Evolutionary conservation across 2,888 invertebrate species (phyloP).

Genomic region (Scaptodrosophila latifasciaeformis): DNA sequence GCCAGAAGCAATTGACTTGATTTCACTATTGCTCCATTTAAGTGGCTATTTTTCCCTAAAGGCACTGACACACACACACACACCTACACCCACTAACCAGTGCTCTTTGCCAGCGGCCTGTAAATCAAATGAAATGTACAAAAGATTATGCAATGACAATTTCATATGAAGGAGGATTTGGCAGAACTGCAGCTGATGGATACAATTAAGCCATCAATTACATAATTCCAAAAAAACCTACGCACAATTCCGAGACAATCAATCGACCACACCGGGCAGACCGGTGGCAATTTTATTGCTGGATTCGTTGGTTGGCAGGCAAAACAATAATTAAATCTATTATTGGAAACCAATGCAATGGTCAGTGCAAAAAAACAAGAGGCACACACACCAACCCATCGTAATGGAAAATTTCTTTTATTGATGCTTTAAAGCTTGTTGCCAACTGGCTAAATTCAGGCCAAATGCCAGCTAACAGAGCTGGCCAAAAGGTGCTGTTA

Average conservation of each 20-base stretch:
- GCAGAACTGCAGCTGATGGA: no score
- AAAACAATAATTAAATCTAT: slow-evolving; percentile 24
- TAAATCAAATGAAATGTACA: no score
- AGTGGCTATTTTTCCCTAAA: no score
- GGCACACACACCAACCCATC: background rate
- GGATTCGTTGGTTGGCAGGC: background rate
- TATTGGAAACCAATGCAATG: slow-evolving; percentile 13
- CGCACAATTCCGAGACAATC: no score
- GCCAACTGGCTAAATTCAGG: slow-evolving; percentile 33
- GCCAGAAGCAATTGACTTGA: slow-evolving; percentile 34
- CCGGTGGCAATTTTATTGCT: no score
- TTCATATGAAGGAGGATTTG: no score
- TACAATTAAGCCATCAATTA: background rate
- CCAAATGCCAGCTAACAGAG: slow-evolving; percentile 23
- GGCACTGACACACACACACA: no score
- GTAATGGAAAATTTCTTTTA: slow-evolving; percentile 25
- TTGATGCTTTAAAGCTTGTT: slow-evolving; percentile 36
- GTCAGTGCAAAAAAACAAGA: background rate
- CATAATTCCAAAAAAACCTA: no score
- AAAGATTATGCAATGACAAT: no score
- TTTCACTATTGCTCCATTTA: slow-evolving; percentile 3
- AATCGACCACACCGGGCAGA: no score
- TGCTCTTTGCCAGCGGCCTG: no score
- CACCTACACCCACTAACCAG: no score
- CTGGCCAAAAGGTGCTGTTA: slow-evolving; percentile 40